These are phyloP conservation scores for Potamarius usumacintae DNA, from an alignment of 2,113 vertebrate genomes.

Conservation along the genomic window DNA sequence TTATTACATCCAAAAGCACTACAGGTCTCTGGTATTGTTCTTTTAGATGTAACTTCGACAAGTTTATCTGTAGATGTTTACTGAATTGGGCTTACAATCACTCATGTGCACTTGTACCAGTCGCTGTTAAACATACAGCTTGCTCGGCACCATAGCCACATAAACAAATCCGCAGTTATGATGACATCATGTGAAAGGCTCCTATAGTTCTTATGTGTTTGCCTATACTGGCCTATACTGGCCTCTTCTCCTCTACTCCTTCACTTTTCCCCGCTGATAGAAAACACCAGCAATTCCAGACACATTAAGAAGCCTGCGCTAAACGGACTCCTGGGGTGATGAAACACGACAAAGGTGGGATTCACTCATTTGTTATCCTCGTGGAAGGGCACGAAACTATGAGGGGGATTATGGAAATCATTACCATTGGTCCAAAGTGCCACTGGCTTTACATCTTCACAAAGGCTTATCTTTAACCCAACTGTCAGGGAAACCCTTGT, in stretches of 20 bases:
- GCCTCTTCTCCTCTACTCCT: constrained; percentile 37
- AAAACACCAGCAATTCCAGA: constrained; percentile 21
- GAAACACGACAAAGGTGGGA: constrained; percentile 62
- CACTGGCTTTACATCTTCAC: constrained; percentile 4
- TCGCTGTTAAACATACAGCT: too few relatives aligned
- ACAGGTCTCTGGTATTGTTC: too few relatives aligned
- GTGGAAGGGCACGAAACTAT: constrained; percentile 56
- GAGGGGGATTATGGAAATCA: constrained; percentile 55
- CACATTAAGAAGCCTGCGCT: constrained; percentile 41
- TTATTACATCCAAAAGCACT: too few relatives aligned
- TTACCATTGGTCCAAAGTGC: constrained; percentile 27
- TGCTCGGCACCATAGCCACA: too few relatives aligned
- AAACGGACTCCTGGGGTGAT: constrained; percentile 54
- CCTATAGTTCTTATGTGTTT: not conserved
- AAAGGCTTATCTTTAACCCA: constrained; percentile 33
- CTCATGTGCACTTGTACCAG: too few relatives aligned
- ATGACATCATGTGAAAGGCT: too few relatives aligned
- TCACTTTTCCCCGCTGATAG: constrained; percentile 40
- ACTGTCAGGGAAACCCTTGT: constrained; percentile 35
- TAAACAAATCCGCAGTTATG: too few relatives aligned
- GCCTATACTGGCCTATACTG: not conserved
- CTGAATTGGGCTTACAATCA: too few relatives aligned
- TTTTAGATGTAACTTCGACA: too few relatives aligned
- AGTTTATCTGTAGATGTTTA: too few relatives aligned
- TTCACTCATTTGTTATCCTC: constrained; percentile 59